These are phyloP conservation scores for Euura lappo DNA, from an alignment of 1,140 invertebrate species.

Conservation along the genomic window DNA sequence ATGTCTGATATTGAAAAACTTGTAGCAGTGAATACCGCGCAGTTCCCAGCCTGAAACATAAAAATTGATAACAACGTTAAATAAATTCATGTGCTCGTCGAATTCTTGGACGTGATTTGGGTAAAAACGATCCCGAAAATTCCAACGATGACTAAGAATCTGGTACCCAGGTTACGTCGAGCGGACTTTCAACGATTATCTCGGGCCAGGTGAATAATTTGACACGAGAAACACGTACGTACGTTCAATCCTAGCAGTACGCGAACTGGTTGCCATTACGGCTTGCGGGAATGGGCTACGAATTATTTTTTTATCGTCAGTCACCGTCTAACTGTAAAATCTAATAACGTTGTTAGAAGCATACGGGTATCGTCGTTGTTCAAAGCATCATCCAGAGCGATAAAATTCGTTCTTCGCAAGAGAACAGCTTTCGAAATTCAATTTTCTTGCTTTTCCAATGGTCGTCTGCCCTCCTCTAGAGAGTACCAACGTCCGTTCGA, in stretches of 20 bases:
- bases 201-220: not conserved
- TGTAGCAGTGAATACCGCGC: conserved; percentile 90
- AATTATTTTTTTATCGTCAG: no score
- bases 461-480: no score
- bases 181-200: not conserved
- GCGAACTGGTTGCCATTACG: not conserved
- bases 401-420: no score
- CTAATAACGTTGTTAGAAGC: no score
- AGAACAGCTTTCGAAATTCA: no score
- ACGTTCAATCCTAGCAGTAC: not conserved
- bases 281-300: no score
- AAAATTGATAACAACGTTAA: conserved; percentile 20
- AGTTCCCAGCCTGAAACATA: conserved; percentile 86
- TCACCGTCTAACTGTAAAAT: no score
- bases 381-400: no score
- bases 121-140: not conserved
- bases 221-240: not conserved
- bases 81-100: conserved; percentile 18
- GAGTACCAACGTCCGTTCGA: conserved; percentile 29
- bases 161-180: not conserved
- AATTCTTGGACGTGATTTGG: no score
- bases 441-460: no score
- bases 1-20: conserved; percentile 94
- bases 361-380: no score
- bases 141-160: not conserved